Conservation (phyloP, 2,888 invertebrate species). For the Muscina levida region DNA sequence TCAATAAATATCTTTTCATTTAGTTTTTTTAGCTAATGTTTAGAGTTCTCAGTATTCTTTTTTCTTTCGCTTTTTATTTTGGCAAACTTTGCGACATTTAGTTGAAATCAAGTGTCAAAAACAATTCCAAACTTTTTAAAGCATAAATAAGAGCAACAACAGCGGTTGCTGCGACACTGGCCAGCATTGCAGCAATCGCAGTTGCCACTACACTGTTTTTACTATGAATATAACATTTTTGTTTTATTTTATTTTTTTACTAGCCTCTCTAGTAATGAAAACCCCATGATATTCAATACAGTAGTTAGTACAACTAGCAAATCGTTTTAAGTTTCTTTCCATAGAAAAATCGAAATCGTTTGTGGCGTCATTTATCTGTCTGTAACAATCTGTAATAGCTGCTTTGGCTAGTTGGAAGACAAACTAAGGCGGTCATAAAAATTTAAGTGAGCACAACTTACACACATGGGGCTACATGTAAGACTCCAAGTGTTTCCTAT, state of each 20-base stretch:
- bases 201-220: background rate
- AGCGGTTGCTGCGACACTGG: background rate
- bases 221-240: background rate
- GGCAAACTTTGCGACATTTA: constrained; percentile 24
- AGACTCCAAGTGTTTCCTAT: background rate
- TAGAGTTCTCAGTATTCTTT: no score
- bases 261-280: no score
- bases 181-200: background rate
- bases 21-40: background rate
- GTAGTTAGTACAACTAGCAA: background rate
- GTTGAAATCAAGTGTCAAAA: constrained; percentile 22
- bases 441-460: background rate
- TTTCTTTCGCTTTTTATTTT: background rate
- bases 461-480: background rate
- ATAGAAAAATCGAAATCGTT: no score
- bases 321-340: background rate
- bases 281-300: no score
- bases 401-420: constrained; percentile 69
- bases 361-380: background rate
- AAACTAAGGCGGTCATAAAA: background rate
- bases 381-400: constrained; percentile 3
- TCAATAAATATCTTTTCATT: background rate
- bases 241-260: background rate
- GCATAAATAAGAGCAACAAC: background rate
- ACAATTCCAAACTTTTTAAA: constrained; percentile 9